A percentile compares a stretch with the other conserved stretches of the same genome.
Conservation (phyloP, 2,888 invertebrate species). For the Mesochorus sp. region DNA sequence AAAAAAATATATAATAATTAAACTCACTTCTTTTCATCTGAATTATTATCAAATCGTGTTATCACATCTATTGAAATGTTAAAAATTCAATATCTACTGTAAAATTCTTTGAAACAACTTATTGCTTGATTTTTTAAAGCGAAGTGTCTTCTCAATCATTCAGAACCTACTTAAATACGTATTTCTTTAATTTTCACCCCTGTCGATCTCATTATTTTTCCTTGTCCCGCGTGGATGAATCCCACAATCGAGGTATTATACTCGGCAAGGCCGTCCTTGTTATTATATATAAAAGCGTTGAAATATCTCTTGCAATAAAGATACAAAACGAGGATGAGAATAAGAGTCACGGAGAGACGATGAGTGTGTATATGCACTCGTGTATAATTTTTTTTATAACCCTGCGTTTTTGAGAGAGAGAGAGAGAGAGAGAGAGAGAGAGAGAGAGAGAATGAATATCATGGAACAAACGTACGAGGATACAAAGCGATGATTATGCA, state of each 20-base stretch:
- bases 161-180: too few relatives aligned
- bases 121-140: too few relatives aligned
- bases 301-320: conserved; percentile 53
- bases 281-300: conserved; percentile 58
- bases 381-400: conserved; percentile 22
- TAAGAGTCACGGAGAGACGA: neutral
- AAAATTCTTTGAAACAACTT: too few relatives aligned
- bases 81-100: too few relatives aligned
- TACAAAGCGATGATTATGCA: conserved; percentile 57
- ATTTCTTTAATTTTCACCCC: too few relatives aligned
- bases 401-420: conserved; percentile 22
- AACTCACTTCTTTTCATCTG: too few relatives aligned
- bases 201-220: too few relatives aligned
- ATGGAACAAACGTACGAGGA: conserved; percentile 38
- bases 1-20: too few relatives aligned
- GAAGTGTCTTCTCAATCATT: too few relatives aligned
- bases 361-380: neutral
- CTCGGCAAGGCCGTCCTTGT: conserved; percentile 60
- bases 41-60: too few relatives aligned
- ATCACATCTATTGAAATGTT: too few relatives aligned
- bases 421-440: neutral
- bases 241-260: conserved; percentile 36
- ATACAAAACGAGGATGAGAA: neutral
- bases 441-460: conserved; percentile 18
- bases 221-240: too few relatives aligned